Conservation (phyloP, 2,888 invertebrate species). For the Aspidiotus destructor region DNA sequence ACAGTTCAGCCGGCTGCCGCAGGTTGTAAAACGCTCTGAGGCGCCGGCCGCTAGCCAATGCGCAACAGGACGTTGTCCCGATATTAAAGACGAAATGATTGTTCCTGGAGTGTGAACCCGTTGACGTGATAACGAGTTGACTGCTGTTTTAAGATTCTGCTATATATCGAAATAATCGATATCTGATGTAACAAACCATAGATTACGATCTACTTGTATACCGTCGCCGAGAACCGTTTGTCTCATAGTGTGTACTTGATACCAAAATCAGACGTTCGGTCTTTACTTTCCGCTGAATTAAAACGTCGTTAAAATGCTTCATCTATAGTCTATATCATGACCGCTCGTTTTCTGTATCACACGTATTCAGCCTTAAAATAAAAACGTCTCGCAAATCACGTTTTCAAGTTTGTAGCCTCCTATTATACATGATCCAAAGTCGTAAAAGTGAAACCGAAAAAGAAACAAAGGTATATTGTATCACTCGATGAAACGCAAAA, state of each 20-base stretch:
- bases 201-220: neutral
- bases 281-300: slow-evolving; percentile 2
- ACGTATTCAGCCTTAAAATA: no score
- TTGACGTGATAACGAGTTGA: neutral
- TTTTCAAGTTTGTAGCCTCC: no score
- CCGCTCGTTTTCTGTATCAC: no score
- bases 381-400: no score
- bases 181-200: neutral
- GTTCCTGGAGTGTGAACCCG: neutral
- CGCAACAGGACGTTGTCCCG: neutral
- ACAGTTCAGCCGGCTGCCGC: neutral
- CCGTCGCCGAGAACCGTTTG: neutral
- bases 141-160: neutral
- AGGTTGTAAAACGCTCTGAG: neutral
- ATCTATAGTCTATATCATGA: neutral
- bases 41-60: neutral
- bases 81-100: neutral
- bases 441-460: no score
- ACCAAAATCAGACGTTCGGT: neutral
- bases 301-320: neutral
- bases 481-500: no score
- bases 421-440: no score
- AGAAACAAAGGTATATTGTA: no score
- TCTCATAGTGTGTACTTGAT: neutral
- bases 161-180: neutral